phyloP scores from a whole-genome alignment of 2,888 invertebrate species.

The Conops quadrifasciatus region DNA sequence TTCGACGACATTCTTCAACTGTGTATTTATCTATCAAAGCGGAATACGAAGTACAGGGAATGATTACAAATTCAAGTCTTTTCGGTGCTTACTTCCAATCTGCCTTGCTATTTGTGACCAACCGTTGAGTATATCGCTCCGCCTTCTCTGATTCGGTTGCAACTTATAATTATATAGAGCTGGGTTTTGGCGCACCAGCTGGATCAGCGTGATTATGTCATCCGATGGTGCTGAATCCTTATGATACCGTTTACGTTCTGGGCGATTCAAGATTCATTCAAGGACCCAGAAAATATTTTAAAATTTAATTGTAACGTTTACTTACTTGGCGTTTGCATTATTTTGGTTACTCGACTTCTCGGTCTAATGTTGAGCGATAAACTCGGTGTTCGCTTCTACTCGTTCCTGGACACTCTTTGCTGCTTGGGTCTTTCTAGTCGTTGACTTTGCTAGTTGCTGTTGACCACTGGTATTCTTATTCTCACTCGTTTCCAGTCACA shows the following conservation, averaged over 20 bases:
- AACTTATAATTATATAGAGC: constrained; percentile 61
- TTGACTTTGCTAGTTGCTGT: constrained; percentile 32
- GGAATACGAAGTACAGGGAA: not conserved
- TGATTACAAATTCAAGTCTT: not conserved
- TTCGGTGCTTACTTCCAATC: constrained; percentile 55
- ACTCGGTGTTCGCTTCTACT: constrained; percentile 30
- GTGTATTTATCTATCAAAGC: constrained; percentile 51
- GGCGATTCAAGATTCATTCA: not conserved
- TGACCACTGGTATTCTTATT: not conserved
- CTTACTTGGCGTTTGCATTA: constrained; percentile 33
- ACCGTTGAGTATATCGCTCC: constrained; percentile 56
- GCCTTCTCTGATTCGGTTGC: constrained; percentile 56
- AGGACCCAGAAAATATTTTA: not conserved
- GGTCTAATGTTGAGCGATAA: constrained; percentile 18
- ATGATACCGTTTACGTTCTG: constrained; percentile 60
- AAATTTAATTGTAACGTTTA: constrained; percentile 18
- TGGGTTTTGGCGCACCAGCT: constrained; percentile 60
- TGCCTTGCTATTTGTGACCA: constrained; percentile 58
- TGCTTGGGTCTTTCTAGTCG: constrained; percentile 29
- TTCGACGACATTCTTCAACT: constrained; percentile 59
- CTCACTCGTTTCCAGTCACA: constrained; percentile 24
- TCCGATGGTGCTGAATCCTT: constrained; percentile 60
- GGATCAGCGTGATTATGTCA: constrained; percentile 58
- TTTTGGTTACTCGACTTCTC: constrained; percentile 26
- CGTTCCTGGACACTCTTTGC: constrained; percentile 36